Evolutionary conservation across 1,140 invertebrate genomes (phyloP).

Genomic region (Drosophila fuyamai): DNA sequence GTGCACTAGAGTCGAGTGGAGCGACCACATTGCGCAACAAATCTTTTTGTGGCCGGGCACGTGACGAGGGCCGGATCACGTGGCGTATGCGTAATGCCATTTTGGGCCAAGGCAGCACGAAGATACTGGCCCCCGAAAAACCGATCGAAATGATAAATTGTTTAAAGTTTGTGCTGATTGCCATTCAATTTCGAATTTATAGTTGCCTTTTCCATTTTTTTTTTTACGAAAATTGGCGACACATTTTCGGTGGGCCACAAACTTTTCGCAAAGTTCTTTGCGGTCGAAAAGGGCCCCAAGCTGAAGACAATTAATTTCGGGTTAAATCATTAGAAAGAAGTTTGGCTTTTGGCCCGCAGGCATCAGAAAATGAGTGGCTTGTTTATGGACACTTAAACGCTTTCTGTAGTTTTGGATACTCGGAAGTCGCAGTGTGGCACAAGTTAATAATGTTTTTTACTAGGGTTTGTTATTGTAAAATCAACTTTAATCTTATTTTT

Average conservation of each 20-base stretch:
- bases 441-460: no score
- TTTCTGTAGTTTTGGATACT: neutral
- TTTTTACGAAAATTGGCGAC: constrained; percentile 5
- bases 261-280: constrained; percentile 30
- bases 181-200: constrained; percentile 35
- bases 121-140: neutral
- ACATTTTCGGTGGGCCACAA: constrained; percentile 2
- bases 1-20: neutral
- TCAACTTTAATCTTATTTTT: no score
- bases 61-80: constrained; percentile 51
- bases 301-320: constrained; percentile 37
- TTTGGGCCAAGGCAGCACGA: constrained; percentile 41
- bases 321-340: constrained; percentile 43
- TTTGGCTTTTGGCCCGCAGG: constrained; percentile 11
- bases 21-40: constrained; percentile 48
- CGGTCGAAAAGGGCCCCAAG: constrained; percentile 21
- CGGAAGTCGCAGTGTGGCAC: no score
- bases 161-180: constrained; percentile 25
- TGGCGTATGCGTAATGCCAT: constrained; percentile 57
- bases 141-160: constrained; percentile 38
- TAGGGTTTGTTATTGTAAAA: no score
- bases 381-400: constrained; percentile 5
- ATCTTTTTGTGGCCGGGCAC: constrained; percentile 40
- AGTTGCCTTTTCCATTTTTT: neutral
- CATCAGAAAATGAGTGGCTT: constrained; percentile 1